Base-by-base conservation (phyloP, 2,888 invertebrate species). In the Drosophila putrida region DNA sequence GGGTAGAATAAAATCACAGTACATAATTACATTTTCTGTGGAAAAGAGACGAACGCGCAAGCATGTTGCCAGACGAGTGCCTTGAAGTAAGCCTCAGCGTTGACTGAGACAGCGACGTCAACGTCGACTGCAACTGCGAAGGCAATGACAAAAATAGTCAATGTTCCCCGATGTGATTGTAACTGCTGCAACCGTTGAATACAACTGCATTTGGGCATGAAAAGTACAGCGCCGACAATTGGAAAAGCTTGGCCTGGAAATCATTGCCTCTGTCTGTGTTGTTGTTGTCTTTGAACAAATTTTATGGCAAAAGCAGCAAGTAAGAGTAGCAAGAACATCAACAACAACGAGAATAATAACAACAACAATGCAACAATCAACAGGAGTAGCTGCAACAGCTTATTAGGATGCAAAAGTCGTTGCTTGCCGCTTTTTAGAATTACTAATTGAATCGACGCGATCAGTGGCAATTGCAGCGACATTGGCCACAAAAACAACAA, bases 381-480 rank as follows among this genome's bases (percentile, higher is more conserved):
- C 6, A 46, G 39, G 11, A 54, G 38, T 58, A 68, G 55, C 73
- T 46, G 33, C 62, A 63, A 60, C 65, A 62, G 41, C 85, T 85
- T 83, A 91, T 91, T 90, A 89, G 89, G 90, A 91, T 91, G 90
- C 91, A 91, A 88, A 88, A 90, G 82, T 82, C 90, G 85, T 89
- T 88, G 81, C 85, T 80, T 88, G 88, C 80, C 83, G 89, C 91
- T 91, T 90, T 91, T 90, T 83, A 86, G 91, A 91, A 91, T 91
- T 89, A 91, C 91, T 91, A 91, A 91, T 91, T 91, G 91, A 91
- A 91, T 89, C 91, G 91, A 91, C 91, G 91, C 91, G 89, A 90
- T 91, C 88, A 85, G 82, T 78, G 88, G 89, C 83, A 82, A 78
- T 82, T 82, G 82, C 82, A 78, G 78, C 84, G 69, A 84, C 73